Base-by-base conservation (phyloP, 2,113 vertebrate species). In the Pogona vitticeps region DNA sequence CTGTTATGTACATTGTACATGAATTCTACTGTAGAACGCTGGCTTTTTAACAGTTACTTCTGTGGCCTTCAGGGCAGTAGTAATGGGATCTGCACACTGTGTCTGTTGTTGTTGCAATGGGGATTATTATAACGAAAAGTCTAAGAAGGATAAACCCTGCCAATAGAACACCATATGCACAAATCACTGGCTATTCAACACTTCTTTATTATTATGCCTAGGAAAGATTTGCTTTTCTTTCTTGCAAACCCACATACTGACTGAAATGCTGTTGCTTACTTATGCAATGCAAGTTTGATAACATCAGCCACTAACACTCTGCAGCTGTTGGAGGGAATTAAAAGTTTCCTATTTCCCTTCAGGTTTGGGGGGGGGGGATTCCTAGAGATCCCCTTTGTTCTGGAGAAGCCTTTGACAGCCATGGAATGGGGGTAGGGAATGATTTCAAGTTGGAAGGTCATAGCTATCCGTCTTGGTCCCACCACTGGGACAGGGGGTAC, bases 141-240 rank as follows among this genome's bases (percentile, higher is more conserved):
- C 2, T 38, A 8, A 72, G 23, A 58, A 15, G 14, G 33, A 7
- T 36, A 38, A 15, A 28, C 38, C n/a, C 52, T 83, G 68, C 23
- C 68, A 72, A 20, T 10, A 59, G 68, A 72, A 59, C 8, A 28
- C 23, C 38, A 31, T 40, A 28, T 73, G 33, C 2, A 9, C 26
- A 59, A 28, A 82, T 56, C 68, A 17, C 6, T n/a, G 36, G 52
- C n/a, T 36, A 31, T 36, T 46, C n/a, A 70, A 67, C 36, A 23
- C 26, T 23, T 42, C 23, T 28, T 56, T 15, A 15, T 5, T 82
- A 23, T 71, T 82, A 56, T 90, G 73, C 5, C 71, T 89, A 85
- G 38, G 77, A 84, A 59, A 77, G 26, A 36, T 80, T 80, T 73
- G 83, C 72, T 18, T 73, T 88, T 92, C 83, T 79, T 77, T 42